Conservation (phyloP, 2,797 vertebrate genomes). For the Argentina silus region DNA sequence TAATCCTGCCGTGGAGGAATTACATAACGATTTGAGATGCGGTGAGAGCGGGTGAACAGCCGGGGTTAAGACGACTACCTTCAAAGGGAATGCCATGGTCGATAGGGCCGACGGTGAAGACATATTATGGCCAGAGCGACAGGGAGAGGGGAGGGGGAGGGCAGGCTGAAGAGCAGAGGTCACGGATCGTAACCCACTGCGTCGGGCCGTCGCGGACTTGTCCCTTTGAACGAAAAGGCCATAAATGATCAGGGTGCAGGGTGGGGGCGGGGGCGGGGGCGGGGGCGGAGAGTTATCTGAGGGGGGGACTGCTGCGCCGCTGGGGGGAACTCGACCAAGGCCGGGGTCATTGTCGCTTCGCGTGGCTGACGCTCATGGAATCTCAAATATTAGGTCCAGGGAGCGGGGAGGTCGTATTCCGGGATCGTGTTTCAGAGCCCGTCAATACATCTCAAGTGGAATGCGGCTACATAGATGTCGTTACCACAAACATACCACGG, state of each 20-base stretch:
- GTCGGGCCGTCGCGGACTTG: conserved; percentile 12
- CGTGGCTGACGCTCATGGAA: conserved; percentile 65
- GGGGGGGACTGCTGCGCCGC: conserved; percentile 21
- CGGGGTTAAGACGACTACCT: conserved; percentile 32
- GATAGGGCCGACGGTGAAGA: conserved; percentile 30
- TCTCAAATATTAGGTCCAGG: conserved; percentile 57
- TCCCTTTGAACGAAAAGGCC: conserved; percentile 37
- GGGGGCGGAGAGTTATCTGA: conserved; percentile 57
- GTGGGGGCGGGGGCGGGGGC: no score
- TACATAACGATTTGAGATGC: conserved; percentile 64
- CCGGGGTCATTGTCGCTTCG: conserved; percentile 63
- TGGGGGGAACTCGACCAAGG: conserved; percentile 46
- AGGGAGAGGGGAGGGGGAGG: conserved; percentile 22
- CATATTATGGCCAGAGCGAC: conserved; percentile 35
- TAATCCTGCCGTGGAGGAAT: conserved; percentile 60
- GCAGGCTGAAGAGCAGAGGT: conserved; percentile 47
- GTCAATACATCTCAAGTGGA: conserved; percentile 55
- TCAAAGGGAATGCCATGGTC: conserved; percentile 48
- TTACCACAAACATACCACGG: conserved; percentile 20
- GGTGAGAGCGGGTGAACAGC: conserved; percentile 41
- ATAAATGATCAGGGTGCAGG: conserved; percentile 62
- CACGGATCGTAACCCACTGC: conserved; percentile 43
- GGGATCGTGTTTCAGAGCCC: conserved; percentile 68
- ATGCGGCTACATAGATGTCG: background rate
- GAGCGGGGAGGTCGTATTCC: conserved; percentile 54